phyloP scores from a whole-genome alignment of 1,140 invertebrate genomes.

The Drosophila kepulauana region DNA sequence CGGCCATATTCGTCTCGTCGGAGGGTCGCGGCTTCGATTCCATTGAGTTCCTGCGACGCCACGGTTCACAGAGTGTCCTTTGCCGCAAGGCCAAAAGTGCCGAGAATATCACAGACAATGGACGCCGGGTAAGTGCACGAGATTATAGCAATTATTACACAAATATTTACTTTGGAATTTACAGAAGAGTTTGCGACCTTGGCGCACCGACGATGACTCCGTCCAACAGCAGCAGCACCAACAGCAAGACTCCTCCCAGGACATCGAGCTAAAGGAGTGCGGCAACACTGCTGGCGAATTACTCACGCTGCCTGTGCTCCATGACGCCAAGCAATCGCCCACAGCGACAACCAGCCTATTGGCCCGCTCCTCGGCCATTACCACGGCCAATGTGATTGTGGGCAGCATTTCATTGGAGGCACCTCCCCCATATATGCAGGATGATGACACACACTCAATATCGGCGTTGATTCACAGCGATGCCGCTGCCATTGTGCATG shows the following conservation, averaged over 20 bases:
- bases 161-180: neutral
- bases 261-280: slow-evolving; percentile 78
- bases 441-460: slow-evolving; percentile 65
- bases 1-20: slow-evolving; percentile 90
- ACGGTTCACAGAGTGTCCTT: slow-evolving; percentile 91
- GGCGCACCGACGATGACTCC: slow-evolving; percentile 80
- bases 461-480: slow-evolving; percentile 65
- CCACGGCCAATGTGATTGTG: slow-evolving; percentile 77
- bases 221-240: slow-evolving; percentile 65
- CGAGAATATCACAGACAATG: slow-evolving; percentile 87
- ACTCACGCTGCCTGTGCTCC: slow-evolving; percentile 63
- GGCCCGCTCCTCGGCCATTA: slow-evolving; percentile 68
- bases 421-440: slow-evolving; percentile 78
- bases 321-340: slow-evolving; percentile 62
- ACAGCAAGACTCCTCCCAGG: slow-evolving; percentile 47
- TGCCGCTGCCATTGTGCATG: slow-evolving; percentile 57
- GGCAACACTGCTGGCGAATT: slow-evolving; percentile 59
- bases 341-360: slow-evolving; percentile 68
- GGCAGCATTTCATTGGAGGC: slow-evolving; percentile 82
- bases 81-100: slow-evolving; percentile 92
- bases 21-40: slow-evolving; percentile 91
- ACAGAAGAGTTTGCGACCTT: slow-evolving; percentile 78
- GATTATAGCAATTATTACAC: neutral
- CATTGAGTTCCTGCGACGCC: slow-evolving; percentile 90
- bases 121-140: slow-evolving; percentile 62